A percentile compares a stretch with the other conserved stretches of the same genome.
These are phyloP conservation scores for Phalacrocorax brasilianus DNA, from an alignment of 2,113 vertebrate genomes.

Conservation along the genomic window DNA sequence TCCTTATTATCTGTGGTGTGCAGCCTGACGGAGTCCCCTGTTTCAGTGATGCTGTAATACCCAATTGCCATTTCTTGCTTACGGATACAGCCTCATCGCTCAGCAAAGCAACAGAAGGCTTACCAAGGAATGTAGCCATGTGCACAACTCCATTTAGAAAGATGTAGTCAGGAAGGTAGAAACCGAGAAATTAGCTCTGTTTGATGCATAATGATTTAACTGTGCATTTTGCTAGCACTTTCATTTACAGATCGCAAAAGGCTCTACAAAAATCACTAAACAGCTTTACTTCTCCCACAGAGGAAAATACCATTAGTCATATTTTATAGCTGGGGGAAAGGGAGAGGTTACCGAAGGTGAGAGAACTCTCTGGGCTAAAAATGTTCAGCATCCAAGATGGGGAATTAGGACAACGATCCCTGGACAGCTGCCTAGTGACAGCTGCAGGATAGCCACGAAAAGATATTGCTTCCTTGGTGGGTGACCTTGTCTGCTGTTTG, in stretches of 20 bases:
- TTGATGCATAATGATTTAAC: background rate
- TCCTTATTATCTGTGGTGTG: background rate
- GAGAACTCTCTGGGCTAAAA: background rate
- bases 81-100: background rate
- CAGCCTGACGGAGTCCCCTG: background rate
- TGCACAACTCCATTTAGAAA: background rate
- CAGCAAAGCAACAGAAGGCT: background rate
- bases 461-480: background rate
- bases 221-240: background rate
- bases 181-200: background rate
- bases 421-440: slow-evolving; percentile 13
- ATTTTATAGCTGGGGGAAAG: background rate
- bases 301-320: background rate
- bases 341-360: background rate
- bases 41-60: background rate
- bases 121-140: background rate
- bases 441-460: background rate
- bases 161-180: background rate
- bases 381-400: background rate
- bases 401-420: background rate
- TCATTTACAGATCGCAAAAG: background rate
- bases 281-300: background rate
- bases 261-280: background rate
- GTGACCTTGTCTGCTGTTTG: background rate
- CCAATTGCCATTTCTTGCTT: background rate